Evolutionary conservation across 2,888 invertebrate species (phyloP).

Genomic region (Apocheima hispidaria): DNA sequence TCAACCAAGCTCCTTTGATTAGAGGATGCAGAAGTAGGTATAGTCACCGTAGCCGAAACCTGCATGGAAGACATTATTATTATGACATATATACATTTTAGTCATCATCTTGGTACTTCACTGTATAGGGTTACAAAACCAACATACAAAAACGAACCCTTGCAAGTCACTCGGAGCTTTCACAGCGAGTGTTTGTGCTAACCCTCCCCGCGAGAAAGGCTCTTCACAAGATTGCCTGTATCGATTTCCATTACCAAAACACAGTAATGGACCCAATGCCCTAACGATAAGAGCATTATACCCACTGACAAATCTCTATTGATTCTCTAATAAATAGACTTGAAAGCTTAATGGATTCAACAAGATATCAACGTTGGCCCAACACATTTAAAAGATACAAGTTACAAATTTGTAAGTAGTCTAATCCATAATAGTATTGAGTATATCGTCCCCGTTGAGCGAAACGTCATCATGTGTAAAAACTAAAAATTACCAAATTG

Average conservation of each 20-base stretch:
- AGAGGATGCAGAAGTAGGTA: too few species aligned
- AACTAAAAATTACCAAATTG: too few species aligned
- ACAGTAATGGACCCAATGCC: conserved; percentile 61
- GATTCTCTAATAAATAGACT: conserved; percentile 35
- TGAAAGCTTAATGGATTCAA: conserved; percentile 32
- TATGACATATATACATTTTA: not conserved
- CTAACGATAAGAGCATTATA: conserved; percentile 54
- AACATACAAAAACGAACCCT: conserved; percentile 33
- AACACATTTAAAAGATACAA: conserved; percentile 10
- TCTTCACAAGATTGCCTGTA: conserved; percentile 64
- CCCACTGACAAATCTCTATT: conserved; percentile 47
- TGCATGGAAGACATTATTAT: not conserved
- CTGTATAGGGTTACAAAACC: conserved; percentile 13
- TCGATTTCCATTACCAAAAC: conserved; percentile 74
- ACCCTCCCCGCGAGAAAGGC: conserved; percentile 54
- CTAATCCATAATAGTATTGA: too few species aligned
- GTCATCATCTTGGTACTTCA: not conserved
- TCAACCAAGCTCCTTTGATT: too few species aligned
- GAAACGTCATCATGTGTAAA: too few species aligned
- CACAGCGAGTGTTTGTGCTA: conserved; percentile 53
- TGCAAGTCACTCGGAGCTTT: conserved; percentile 27
- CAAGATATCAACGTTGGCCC: not conserved
- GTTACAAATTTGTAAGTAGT: not conserved
- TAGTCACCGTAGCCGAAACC: too few species aligned
- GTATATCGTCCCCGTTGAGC: too few species aligned